Evolutionary conservation across 2,797 vertebrate genomes (phyloP).

Genomic region (Falco berigora): DNA sequence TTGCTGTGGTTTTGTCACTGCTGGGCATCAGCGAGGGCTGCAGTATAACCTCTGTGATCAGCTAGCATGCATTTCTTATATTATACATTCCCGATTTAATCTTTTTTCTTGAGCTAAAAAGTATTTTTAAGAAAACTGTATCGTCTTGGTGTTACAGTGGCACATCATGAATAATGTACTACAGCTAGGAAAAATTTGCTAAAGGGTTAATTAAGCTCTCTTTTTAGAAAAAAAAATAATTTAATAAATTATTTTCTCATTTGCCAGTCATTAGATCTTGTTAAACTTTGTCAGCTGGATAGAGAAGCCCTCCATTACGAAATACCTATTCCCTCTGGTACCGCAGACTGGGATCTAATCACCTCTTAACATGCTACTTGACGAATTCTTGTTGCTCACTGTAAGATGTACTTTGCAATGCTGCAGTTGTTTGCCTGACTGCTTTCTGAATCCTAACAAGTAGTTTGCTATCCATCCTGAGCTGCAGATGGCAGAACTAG

Average conservation of each 20-base stretch:
- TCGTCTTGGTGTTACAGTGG: neutral
- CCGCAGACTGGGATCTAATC: neutral
- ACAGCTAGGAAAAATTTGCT: neutral
- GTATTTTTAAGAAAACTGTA: neutral
- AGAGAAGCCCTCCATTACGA: neutral
- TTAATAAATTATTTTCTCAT: neutral
- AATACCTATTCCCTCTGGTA: neutral
- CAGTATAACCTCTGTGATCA: neutral
- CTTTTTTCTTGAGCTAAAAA: neutral
- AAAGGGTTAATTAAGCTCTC: neutral
- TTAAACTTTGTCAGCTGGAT: neutral
- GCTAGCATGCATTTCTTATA: neutral
- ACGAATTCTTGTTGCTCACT: neutral
- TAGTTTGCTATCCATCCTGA: neutral
- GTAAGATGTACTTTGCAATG: neutral
- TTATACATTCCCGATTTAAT: rapidly evolving
- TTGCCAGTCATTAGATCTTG: neutral
- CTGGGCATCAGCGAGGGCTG: neutral
- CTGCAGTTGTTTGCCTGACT: neutral
- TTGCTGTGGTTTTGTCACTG: neutral
- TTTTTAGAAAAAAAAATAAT: neutral
- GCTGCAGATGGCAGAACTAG: neutral
- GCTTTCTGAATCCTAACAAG: neutral
- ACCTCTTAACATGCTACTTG: neutral
- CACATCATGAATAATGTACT: neutral